These are phyloP conservation scores for Candidula unifasciata DNA, from an alignment of 2,888 invertebrate species.

Conservation along the genomic window DNA sequence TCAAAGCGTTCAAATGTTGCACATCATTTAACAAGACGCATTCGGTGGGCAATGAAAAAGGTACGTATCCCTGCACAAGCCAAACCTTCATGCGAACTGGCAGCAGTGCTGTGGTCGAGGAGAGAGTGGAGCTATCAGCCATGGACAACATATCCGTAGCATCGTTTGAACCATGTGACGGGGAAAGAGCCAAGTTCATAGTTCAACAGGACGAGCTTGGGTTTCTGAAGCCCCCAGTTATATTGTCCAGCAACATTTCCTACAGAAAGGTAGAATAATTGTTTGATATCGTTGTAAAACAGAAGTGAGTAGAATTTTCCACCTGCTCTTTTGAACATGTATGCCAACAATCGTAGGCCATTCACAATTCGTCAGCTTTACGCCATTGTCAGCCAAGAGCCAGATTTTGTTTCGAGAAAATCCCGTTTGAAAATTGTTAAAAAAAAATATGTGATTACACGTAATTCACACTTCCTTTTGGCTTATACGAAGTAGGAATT, in stretches of 20 bases:
- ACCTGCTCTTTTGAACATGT: no score
- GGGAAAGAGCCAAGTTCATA: not conserved
- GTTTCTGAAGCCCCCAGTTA: constrained; percentile 47
- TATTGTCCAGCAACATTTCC: not conserved
- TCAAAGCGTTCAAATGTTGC: constrained; percentile 76
- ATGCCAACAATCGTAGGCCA: no score
- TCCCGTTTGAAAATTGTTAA: no score
- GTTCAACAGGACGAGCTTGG: constrained; percentile 47
- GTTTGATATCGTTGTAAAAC: not conserved
- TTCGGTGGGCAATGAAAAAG: constrained; percentile 60
- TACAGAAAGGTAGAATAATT: not conserved
- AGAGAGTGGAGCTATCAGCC: constrained; percentile 53
- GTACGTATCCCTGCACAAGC: constrained; percentile 64
- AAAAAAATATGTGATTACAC: no score
- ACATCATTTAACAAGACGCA: constrained; percentile 60
- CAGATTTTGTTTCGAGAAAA: no score
- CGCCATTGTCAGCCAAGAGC: no score
- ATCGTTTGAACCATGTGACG: not conserved
- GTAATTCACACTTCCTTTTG: no score
- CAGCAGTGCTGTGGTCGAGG: constrained; percentile 52
- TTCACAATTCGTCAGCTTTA: no score
- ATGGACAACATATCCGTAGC: constrained; percentile 44
- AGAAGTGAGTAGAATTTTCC: no score
- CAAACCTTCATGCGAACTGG: constrained; percentile 50
- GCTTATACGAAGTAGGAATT: no score